Evolutionary conservation across 2,113 vertebrate genomes (phyloP).

Genomic region (Laticauda colubrina): DNA sequence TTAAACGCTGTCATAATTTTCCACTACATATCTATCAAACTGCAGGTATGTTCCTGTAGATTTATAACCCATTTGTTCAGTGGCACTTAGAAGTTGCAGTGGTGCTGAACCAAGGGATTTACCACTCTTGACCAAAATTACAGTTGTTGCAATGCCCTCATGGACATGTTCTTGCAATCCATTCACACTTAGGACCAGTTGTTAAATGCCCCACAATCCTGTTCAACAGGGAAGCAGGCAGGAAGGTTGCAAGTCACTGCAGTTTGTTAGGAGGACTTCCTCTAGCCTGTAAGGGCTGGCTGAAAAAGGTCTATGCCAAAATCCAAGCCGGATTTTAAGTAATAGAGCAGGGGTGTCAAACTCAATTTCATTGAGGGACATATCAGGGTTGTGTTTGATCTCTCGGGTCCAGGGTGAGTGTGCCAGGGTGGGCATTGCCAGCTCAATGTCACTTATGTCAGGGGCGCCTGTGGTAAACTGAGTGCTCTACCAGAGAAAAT

Average conservation of each 20-base stretch:
- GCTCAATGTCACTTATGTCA: too few species aligned
- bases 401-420: too few species aligned
- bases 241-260: not conserved
- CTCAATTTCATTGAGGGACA: too few species aligned
- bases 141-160: not conserved
- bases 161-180: not conserved
- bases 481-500: too few species aligned
- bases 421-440: too few species aligned
- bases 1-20: not conserved
- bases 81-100: not conserved
- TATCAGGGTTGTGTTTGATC: too few species aligned
- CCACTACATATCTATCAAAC: not conserved
- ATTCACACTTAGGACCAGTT: not conserved
- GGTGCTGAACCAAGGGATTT: not conserved
- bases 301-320: not conserved
- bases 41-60: not conserved
- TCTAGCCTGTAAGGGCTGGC: not conserved
- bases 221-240: not conserved
- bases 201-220: not conserved
- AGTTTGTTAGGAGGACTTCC: not conserved
- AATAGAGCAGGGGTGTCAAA: too few species aligned
- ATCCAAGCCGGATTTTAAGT: not conserved
- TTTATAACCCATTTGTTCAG: not conserved
- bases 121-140: not conserved
- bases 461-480: too few species aligned